These are phyloP conservation scores for Dolichomitus sp. DNA, from an alignment of 2,888 invertebrate species.

Conservation along the genomic window DNA sequence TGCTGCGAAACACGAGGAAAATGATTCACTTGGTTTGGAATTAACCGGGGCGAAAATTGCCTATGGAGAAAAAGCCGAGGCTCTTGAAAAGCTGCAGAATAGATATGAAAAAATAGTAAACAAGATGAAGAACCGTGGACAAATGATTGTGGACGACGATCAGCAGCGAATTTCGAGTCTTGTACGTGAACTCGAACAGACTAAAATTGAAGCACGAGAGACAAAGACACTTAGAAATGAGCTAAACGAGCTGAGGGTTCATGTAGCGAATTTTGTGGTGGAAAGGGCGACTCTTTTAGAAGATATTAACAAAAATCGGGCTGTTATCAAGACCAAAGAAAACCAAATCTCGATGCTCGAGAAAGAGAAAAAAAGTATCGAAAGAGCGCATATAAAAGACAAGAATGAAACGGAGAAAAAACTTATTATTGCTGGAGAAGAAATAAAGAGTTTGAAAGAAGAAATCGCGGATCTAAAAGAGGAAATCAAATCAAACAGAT, in stretches of 20 bases:
- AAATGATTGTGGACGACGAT: constrained; percentile 42
- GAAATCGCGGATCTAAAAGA: constrained; percentile 43
- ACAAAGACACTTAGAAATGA: constrained; percentile 64
- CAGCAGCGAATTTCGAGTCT: constrained; percentile 56
- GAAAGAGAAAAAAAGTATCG: constrained; percentile 56
- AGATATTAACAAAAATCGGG: constrained; percentile 63
- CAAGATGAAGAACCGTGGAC: constrained; percentile 57
- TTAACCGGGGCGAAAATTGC: constrained; percentile 54
- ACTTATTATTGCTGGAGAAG: constrained; percentile 40
- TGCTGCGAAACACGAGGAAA: constrained; percentile 53
- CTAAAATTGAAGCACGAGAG: constrained; percentile 43
- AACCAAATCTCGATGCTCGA: constrained; percentile 63
- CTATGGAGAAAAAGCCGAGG: constrained; percentile 54
- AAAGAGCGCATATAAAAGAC: constrained; percentile 50
- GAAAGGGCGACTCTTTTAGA: constrained; percentile 64
- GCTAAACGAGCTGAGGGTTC: constrained; percentile 43
- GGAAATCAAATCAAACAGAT: constrained; percentile 14
- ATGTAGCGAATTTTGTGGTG: constrained; percentile 44
- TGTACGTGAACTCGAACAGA: constrained; percentile 53
- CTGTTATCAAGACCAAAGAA: constrained; percentile 57
- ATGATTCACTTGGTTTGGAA: constrained; percentile 58
- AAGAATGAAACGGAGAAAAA: constrained; percentile 47
- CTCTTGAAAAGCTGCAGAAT: constrained; percentile 39
- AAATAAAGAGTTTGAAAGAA: constrained; percentile 53
- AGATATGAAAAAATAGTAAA: constrained; percentile 46